phyloP scores from a whole-genome alignment of 2,113 vertebrate genomes.

The Chascanopsetta lugubris region DNA sequence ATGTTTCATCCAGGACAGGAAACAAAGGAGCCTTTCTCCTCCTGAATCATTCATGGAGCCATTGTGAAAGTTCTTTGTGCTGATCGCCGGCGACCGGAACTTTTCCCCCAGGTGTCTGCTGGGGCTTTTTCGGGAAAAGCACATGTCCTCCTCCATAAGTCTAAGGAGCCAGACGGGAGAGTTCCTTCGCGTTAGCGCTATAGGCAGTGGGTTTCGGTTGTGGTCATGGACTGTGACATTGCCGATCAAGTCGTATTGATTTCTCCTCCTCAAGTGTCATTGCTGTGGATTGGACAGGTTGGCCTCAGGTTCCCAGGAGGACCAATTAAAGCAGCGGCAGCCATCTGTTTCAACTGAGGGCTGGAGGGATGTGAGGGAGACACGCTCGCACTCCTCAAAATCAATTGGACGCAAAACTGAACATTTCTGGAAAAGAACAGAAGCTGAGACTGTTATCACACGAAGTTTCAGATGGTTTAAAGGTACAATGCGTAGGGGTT shows the following conservation, averaged over 20 bases:
- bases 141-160: not conserved
- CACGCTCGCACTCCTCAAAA: conserved; percentile 4
- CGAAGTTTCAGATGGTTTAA: too few species aligned
- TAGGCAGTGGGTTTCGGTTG: conserved; percentile 5
- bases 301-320: conserved; percentile 50
- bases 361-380: conserved; percentile 39
- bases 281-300: conserved; percentile 38
- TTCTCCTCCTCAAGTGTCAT: conserved; percentile 19
- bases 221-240: not conserved
- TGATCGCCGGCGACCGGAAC: conserved; percentile 22
- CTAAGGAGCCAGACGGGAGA: not conserved
- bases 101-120: conserved; percentile 40
- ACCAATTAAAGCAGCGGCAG: conserved; percentile 61
- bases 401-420: not conserved
- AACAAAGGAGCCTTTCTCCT: conserved; percentile 45
- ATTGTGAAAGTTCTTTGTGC: conserved; percentile 32
- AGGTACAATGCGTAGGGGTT: too few species aligned
- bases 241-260: conserved; percentile 26
- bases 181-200: not conserved
- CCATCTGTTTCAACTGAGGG: conserved; percentile 54
- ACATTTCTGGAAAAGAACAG: not conserved
- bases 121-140: not conserved
- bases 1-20: conserved; percentile 69
- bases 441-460: not conserved
- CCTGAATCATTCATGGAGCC: conserved; percentile 58